Conservation (phyloP, 1,140 invertebrate species). For the Linepithema humile region DNA sequence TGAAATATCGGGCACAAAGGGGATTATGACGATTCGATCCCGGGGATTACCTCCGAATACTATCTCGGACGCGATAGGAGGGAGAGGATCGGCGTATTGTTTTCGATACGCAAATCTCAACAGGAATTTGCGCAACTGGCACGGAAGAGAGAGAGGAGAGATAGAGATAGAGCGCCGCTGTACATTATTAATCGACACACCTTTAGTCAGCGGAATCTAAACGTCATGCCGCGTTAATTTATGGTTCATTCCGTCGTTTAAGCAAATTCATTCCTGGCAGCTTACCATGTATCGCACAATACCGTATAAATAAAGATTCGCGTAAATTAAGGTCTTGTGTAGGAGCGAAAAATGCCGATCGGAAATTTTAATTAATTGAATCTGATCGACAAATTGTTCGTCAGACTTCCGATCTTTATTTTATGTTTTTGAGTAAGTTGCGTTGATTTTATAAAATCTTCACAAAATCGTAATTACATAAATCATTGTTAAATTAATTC, state of each 20-base stretch:
- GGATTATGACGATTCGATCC: slow-evolving; percentile 69
- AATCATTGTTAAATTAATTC: background rate
- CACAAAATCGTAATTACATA: background rate
- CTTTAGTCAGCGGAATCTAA: slow-evolving; percentile 58
- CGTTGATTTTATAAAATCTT: background rate
- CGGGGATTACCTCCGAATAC: slow-evolving; percentile 68
- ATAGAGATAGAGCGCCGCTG: slow-evolving; percentile 43
- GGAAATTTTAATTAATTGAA: slow-evolving; percentile 29
- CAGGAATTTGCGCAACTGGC: slow-evolving; percentile 35
- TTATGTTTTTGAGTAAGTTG: background rate
- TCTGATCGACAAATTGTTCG: background rate
- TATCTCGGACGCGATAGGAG: slow-evolving; percentile 41
- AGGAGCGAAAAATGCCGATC: background rate
- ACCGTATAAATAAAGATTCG: slow-evolving; percentile 46
- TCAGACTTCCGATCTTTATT: background rate
- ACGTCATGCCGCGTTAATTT: slow-evolving; percentile 54
- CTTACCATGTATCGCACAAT: slow-evolving; percentile 39
- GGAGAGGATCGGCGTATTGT: slow-evolving; percentile 53
- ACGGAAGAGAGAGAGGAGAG: background rate
- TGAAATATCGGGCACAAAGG: slow-evolving; percentile 69
- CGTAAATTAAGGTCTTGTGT: slow-evolving; percentile 36
- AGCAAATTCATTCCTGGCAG: slow-evolving; percentile 58
- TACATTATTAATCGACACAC: slow-evolving; percentile 55
- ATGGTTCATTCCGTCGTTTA: slow-evolving; percentile 57
- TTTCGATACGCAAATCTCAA: slow-evolving; percentile 58